These are phyloP conservation scores for Condylostylus longicornis DNA, from an alignment of 1,140 invertebrate genomes.

Conservation along the genomic window DNA sequence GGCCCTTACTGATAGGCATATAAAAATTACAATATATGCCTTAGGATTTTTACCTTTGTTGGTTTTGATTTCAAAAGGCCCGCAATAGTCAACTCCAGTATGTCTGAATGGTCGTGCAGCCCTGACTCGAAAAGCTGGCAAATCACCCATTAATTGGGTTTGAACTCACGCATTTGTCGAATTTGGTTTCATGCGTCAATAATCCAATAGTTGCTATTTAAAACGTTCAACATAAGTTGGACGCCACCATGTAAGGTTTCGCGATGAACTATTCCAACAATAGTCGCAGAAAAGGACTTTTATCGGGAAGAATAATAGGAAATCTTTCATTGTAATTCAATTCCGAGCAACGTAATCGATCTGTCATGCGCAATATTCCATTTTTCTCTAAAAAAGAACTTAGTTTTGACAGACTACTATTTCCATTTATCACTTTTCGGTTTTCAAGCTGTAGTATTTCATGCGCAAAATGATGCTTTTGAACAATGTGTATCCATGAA, in stretches of 20 bases:
- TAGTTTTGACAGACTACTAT: constrained; percentile 5
- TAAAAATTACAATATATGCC: constrained; percentile 12
- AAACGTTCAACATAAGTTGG: constrained; percentile 7
- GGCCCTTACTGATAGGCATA: constrained; percentile 16
- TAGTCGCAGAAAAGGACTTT: not conserved
- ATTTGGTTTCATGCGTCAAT: constrained; percentile 10
- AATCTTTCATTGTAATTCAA: constrained; percentile 5
- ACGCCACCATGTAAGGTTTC: constrained; percentile 9
- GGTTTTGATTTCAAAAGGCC: not conserved
- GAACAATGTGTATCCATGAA: not conserved
- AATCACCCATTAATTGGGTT: constrained; percentile 21
- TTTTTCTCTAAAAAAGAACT: constrained; percentile 10
- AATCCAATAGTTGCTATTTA: constrained; percentile 16
- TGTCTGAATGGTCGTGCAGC: constrained; percentile 13
- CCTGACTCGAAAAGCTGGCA: constrained; percentile 18
- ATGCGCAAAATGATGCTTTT: not conserved
- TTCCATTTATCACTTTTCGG: not conserved
- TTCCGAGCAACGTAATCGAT: constrained; percentile 6
- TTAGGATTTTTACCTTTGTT: constrained; percentile 5
- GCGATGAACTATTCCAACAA: constrained; percentile 7
- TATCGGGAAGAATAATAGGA: constrained; percentile 8
- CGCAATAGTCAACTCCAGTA: constrained; percentile 12
- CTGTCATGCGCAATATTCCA: constrained; percentile 13
- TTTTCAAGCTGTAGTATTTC: not conserved
- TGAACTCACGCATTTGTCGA: not conserved